Percentiles rank a stretch among this genome's conserved stretches.
Evolutionary conservation across 2,797 vertebrate genomes (phyloP).

Genomic region (Artibeus jamaicensis): DNA sequence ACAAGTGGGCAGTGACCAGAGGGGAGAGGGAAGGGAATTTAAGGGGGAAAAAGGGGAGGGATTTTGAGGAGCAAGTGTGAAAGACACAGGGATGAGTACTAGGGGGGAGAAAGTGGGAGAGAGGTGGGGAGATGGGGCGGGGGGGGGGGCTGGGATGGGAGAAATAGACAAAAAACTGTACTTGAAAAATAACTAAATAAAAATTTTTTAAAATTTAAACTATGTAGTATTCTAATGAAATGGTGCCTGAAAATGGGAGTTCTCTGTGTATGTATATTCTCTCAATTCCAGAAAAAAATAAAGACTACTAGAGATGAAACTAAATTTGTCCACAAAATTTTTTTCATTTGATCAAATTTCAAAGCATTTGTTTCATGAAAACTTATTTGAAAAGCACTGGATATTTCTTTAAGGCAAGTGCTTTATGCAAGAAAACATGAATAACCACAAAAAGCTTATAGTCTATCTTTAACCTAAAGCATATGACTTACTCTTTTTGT

Average conservation of each 20-base stretch:
- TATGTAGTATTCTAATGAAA: constrained; percentile 17
- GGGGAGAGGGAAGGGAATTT: too few relatives aligned
- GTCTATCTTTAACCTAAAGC: not conserved
- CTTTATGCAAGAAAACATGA: constrained; percentile 1
- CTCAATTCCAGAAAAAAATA: constrained; percentile 45
- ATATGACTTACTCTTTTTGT: not conserved
- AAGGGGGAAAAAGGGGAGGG: too few relatives aligned
- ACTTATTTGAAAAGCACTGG: constrained; percentile 1
- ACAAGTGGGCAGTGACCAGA: too few relatives aligned
- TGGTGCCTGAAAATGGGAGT: not conserved
- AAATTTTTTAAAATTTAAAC: too few relatives aligned
- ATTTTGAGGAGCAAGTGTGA: too few relatives aligned
- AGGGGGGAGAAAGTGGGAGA: too few relatives aligned
- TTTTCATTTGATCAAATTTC: constrained; percentile 45
- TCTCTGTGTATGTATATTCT: not conserved
- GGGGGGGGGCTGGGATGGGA: too few relatives aligned
- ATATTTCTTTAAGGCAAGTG: constrained; percentile 44
- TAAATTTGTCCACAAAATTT: constrained; percentile 14
- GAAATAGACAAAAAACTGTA: too few relatives aligned
- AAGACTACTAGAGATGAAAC: constrained; percentile 18
- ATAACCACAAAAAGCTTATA: not conserved
- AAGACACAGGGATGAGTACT: too few relatives aligned
- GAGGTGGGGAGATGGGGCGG: too few relatives aligned
- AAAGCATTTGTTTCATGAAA: constrained; percentile 19
- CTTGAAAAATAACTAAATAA: too few relatives aligned